These are phyloP conservation scores for Ophioninae sp. DNA, from an alignment of 2,888 invertebrate genomes.

Conservation along the genomic window DNA sequence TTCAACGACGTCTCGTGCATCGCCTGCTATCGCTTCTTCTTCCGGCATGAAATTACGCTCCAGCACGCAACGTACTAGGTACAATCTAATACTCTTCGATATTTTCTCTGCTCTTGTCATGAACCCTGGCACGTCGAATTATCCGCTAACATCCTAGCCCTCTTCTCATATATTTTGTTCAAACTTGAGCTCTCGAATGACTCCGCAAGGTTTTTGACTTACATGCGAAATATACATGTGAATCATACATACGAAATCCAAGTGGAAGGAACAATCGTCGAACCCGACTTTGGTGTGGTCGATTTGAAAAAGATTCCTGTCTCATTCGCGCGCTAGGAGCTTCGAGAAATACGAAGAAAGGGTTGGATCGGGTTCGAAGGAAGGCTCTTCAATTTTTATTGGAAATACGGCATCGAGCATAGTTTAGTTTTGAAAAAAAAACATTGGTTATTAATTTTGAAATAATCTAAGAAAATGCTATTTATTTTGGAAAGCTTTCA, in stretches of 20 bases:
- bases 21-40: conserved; percentile 63
- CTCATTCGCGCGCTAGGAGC: too few relatives aligned
- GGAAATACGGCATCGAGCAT: neutral
- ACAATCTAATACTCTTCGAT: conserved; percentile 45
- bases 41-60: conserved; percentile 65
- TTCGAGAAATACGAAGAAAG: too few relatives aligned
- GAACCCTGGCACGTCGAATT: neutral
- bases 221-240: neutral
- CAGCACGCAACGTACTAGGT: conserved; percentile 62
- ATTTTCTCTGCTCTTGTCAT: conserved; percentile 3
- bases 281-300: neutral
- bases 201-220: neutral
- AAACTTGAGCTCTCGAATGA: neutral
- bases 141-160: neutral
- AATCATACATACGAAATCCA: neutral
- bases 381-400: neutral
- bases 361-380: too few relatives aligned
- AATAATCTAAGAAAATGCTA: neutral
- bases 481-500: neutral
- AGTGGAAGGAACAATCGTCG: neutral
- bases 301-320: neutral
- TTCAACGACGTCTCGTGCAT: conserved; percentile 64
- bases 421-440: neutral
- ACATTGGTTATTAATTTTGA: neutral
- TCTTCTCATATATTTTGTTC: neutral